A percentile compares a stretch with the other conserved stretches of the same genome.
Conservation (phyloP, 2,113 vertebrate genomes). For the Chlorodrepanis virens region DNA sequence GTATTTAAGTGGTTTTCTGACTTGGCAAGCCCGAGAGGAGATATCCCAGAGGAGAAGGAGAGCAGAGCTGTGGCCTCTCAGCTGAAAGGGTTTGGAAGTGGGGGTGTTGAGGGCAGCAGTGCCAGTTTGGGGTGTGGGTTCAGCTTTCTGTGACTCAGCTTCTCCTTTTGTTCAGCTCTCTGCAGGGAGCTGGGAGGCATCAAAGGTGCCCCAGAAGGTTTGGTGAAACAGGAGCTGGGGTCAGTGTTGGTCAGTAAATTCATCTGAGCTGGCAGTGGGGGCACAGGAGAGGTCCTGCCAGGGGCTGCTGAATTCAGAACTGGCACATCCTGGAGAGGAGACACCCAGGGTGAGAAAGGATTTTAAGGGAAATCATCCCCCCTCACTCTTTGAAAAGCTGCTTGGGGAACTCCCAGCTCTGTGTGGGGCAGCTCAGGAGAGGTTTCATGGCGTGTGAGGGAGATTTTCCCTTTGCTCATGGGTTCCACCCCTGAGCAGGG, state of each 20-base stretch:
- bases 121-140: neutral
- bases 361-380: neutral
- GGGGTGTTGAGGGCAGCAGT: neutral
- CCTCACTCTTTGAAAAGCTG: neutral
- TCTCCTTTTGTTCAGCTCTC: neutral
- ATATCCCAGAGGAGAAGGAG: neutral
- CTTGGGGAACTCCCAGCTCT: neutral
- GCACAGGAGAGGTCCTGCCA: neutral
- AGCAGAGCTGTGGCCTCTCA: neutral
- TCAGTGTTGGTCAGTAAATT: fast-evolving
- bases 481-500: neutral
- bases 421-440: neutral
- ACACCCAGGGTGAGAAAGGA: neutral
- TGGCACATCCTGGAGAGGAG: neutral
- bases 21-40: neutral
- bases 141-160: neutral
- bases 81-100: neutral
- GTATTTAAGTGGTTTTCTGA: constrained; percentile 32
- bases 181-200: neutral
- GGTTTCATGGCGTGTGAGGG: neutral
- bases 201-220: fast-evolving
- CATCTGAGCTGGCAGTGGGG: neutral
- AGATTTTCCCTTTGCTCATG: neutral
- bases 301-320: neutral
- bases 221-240: neutral